phyloP scores from a whole-genome alignment of 92 coral and sea anemone genomes.

The Paramuricea clavata region DNA sequence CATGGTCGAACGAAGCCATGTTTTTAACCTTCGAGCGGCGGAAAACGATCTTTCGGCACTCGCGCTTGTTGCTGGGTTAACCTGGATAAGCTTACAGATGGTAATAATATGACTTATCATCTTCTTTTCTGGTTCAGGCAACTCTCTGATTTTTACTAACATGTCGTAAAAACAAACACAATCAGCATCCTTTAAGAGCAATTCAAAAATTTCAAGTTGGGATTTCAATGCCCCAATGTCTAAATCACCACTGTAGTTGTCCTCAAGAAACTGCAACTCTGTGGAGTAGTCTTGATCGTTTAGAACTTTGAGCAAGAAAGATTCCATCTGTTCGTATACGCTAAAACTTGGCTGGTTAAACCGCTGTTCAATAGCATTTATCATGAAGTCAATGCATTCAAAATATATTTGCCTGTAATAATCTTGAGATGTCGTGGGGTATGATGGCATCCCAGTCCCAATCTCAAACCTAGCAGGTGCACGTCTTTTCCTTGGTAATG shows the following conservation, averaged over 20 bases:
- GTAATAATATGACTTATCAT: slow-evolving; percentile 72
- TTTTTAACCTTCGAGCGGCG: slow-evolving; percentile 74
- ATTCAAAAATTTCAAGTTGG: slow-evolving; percentile 66
- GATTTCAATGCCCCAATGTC: slow-evolving; percentile 52
- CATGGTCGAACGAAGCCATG: slow-evolving; percentile 77
- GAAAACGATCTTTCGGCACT: slow-evolving; percentile 77
- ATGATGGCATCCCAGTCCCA: slow-evolving; percentile 69
- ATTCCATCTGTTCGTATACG: slow-evolving; percentile 68
- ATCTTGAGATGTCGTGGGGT: slow-evolving; percentile 72
- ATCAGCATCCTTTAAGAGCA: slow-evolving; percentile 55
- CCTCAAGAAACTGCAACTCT: slow-evolving; percentile 62
- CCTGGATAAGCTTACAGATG: slow-evolving; percentile 67
- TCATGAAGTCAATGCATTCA: slow-evolving; percentile 72
- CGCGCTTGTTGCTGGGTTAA: slow-evolving; percentile 79
- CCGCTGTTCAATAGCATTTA: slow-evolving; percentile 73
- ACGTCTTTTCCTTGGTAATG: slow-evolving; percentile 68
- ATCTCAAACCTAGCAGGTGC: slow-evolving; percentile 69
- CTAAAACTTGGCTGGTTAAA: slow-evolving; percentile 76
- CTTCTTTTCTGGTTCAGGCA: slow-evolving; percentile 63
- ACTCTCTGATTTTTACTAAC: slow-evolving; percentile 49
- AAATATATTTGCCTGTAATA: slow-evolving; percentile 70
- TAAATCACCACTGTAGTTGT: slow-evolving; percentile 67
- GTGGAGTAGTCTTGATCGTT: slow-evolving; percentile 67
- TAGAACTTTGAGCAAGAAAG: slow-evolving; percentile 60
- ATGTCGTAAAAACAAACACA: slow-evolving; percentile 67